Base-by-base conservation (phyloP, 1,140 invertebrate genomes). In the Leptinotarsa defecta region DNA sequence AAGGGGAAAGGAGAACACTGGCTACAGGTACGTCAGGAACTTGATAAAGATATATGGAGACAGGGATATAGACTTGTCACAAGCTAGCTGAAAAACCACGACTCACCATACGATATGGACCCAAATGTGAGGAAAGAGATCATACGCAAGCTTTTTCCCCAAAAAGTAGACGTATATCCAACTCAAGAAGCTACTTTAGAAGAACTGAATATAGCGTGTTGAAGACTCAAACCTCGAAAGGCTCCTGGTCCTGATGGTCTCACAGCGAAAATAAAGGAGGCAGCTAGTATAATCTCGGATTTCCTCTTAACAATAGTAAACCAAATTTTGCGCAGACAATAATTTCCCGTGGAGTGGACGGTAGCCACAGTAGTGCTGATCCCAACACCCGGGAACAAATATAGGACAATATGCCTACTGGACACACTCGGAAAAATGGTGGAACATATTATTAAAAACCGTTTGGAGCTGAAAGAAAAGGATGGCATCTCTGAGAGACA, bases 11-110 rank as follows among this genome's bases (percentile, higher is more conserved):
- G 24, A 63, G 27, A 27, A 34, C 17, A 27, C 8, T 79, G 73
- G 77, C n/a, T 49, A 19, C 24, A 68, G 13, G 15, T 80, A 17
- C 75, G 75, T 13, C 62, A 76, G 13, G 43, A 48, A 20, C 15
- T 48, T 13, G 68, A 69, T 27, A 4, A 22, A 13, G 63, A 65
- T 20, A 13, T 20, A 8, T 65, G 63, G 63, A 22, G 63, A n/a
- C 4, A 69, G 5, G 68, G 27, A 19, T 69, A 69, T 69, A 27
- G n/a, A 13, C n/a, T 48, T 1, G 43, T 17, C 11, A 69, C 43
- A 17, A 19, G 24, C 5, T 3, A 13, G 8, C 24, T 69, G 19
- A 69, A 43, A 27, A 43, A 13, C 2, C 27, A 22, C 1, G 24
- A 20, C 8, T 13, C 13, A 65, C 20, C 63, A 4, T 65, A 65